Evolutionary conservation across 2,797 vertebrate species (phyloP).

Genomic region (Gymnopithys bicolor): DNA sequence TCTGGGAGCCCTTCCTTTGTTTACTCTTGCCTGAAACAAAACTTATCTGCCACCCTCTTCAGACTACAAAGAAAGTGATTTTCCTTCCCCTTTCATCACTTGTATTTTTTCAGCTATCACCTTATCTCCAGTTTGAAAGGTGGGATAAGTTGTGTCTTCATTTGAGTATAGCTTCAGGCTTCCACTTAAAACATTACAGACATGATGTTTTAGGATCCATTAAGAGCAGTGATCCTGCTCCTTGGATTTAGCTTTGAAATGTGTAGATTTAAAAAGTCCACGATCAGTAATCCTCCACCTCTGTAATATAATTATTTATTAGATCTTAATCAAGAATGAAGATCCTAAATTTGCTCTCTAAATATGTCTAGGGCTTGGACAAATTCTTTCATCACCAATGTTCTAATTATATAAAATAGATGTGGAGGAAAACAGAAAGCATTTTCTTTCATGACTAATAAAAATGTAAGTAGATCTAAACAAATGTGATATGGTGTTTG

Average conservation of each 20-base stretch:
- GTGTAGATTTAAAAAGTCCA: not conserved
- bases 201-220: not conserved
- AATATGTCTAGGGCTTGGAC: not conserved
- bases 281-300: not conserved
- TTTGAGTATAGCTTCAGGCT: constrained; percentile 3
- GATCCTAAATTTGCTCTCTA: not conserved
- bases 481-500: not conserved
- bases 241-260: not conserved
- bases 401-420: not conserved
- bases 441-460: not conserved
- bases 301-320: not conserved
- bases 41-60: not conserved
- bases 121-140: constrained; percentile 33
- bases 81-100: constrained; percentile 22
- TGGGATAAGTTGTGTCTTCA: not conserved
- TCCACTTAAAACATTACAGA: not conserved
- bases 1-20: not conserved
- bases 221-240: not conserved
- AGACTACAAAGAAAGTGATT: constrained; percentile 34
- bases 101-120: not conserved
- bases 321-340: not conserved
- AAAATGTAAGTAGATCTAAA: not conserved
- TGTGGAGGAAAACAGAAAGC: not conserved
- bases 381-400: not conserved
- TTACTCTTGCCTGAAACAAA: constrained; percentile 4